phyloP scores from a whole-genome alignment of 2,797 vertebrate genomes.

The Malacoctenus gilli region DNA sequence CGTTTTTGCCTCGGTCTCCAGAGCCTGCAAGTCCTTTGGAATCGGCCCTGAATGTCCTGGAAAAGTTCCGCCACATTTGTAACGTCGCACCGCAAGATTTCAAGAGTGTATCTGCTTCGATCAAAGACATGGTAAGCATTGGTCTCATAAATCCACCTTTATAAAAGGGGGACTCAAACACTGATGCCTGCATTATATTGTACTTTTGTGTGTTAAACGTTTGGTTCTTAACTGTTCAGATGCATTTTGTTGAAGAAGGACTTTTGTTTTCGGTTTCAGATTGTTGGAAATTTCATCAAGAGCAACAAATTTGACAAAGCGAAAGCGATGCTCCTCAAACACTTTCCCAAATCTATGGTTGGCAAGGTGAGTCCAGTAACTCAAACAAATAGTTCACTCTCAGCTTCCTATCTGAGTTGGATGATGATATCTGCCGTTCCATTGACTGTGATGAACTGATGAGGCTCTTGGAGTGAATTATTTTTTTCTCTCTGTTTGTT shows the following conservation, averaged over 20 bases:
- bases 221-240: too few relatives aligned
- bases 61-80: constrained; percentile 39
- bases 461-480: too few relatives aligned
- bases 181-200: too few relatives aligned
- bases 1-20: too few relatives aligned
- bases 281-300: constrained; percentile 73
- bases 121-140: constrained; percentile 77
- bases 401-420: too few relatives aligned
- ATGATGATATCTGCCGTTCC: too few relatives aligned
- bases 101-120: constrained; percentile 35
- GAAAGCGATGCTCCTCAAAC: constrained; percentile 57
- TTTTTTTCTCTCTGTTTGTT: too few relatives aligned
- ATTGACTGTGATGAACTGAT: too few relatives aligned
- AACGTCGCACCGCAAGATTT: constrained; percentile 49
- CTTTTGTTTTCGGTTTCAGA: constrained; percentile 51
- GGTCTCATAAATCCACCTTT: not conserved
- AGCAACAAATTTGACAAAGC: constrained; percentile 73
- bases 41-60: constrained; percentile 70
- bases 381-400: not conserved
- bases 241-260: too few relatives aligned
- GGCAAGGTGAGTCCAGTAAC: constrained; percentile 70
- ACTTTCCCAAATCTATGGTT: constrained; percentile 63
- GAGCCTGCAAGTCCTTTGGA: constrained; percentile 71
- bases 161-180: too few relatives aligned
- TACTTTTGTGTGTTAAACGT: not conserved